A percentile compares a stretch with the other conserved stretches of the same genome.
phyloP scores from a whole-genome alignment of 1,140 invertebrate genomes.

The Armadillidium nasatum region DNA sequence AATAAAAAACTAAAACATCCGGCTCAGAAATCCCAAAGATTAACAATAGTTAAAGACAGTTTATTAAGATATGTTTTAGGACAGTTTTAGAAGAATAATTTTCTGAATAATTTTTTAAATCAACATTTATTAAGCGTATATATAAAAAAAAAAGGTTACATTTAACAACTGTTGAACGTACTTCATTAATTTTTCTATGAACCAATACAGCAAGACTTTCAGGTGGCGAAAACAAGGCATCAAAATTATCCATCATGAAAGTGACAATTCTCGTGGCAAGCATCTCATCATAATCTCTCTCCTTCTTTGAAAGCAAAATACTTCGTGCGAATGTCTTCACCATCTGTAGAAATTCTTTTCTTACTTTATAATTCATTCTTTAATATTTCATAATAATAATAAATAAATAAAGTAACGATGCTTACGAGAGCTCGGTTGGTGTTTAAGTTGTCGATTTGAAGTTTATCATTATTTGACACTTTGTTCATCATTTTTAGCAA shows the following conservation, averaged over 20 bases:
- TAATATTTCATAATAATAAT: too few relatives aligned
- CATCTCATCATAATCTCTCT: background rate
- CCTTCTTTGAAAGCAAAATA: background rate
- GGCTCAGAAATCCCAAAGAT: too few relatives aligned
- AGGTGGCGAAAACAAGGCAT: background rate
- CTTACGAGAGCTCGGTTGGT: background rate
- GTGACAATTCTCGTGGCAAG: background rate
- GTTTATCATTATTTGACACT: constrained; percentile 19
- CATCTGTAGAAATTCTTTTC: background rate
- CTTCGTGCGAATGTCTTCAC: background rate
- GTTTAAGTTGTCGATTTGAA: constrained; percentile 4
- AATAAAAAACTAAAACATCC: too few relatives aligned
- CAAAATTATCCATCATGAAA: background rate
- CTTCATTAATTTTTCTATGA: background rate
- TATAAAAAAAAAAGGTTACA: background rate
- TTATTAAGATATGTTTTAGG: too few relatives aligned
- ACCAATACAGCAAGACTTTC: background rate
- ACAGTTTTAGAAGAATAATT: too few relatives aligned
- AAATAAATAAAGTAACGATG: background rate
- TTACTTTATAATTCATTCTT: too few relatives aligned
- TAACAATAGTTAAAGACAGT: too few relatives aligned
- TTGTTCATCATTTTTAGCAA: constrained; percentile 23
- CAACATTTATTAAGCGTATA: background rate
- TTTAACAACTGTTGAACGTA: background rate
- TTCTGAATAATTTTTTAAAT: too few relatives aligned